phyloP scores from a whole-genome alignment of 2,113 vertebrate genomes.

The Mobula birostris region DNA sequence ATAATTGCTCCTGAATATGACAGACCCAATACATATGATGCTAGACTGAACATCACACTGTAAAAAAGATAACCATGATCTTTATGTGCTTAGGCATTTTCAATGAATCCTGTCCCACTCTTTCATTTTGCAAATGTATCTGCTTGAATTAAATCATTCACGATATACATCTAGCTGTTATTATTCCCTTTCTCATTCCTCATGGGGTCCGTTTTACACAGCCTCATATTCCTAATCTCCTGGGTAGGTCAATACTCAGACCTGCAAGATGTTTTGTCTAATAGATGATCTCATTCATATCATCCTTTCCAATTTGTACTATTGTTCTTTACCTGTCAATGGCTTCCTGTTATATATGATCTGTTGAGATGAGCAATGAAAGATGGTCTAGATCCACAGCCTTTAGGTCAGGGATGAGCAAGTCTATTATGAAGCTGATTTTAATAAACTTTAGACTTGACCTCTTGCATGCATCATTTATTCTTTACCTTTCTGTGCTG shows the following conservation, averaged over 20 bases:
- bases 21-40: too few relatives aligned
- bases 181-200: neutral
- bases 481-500: neutral
- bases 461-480: neutral
- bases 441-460: neutral
- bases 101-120: too few relatives aligned
- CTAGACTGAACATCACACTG: too few relatives aligned
- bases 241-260: neutral
- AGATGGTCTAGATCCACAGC: neutral
- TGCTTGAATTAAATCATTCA: neutral
- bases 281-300: too few relatives aligned
- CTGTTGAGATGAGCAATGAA: neutral
- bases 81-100: neutral
- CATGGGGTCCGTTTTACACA: neutral
- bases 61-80: too few relatives aligned
- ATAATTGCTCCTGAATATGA: too few relatives aligned
- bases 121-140: too few relatives aligned
- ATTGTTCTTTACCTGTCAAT: too few relatives aligned
- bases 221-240: neutral
- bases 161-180: neutral
- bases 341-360: neutral
- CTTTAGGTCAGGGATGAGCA: neutral
- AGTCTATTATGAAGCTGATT: neutral
- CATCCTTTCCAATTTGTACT: too few relatives aligned
- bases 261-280: neutral